phyloP scores from a whole-genome alignment of 2,797 vertebrate genomes.

The Otolemur crassicaudatus region DNA sequence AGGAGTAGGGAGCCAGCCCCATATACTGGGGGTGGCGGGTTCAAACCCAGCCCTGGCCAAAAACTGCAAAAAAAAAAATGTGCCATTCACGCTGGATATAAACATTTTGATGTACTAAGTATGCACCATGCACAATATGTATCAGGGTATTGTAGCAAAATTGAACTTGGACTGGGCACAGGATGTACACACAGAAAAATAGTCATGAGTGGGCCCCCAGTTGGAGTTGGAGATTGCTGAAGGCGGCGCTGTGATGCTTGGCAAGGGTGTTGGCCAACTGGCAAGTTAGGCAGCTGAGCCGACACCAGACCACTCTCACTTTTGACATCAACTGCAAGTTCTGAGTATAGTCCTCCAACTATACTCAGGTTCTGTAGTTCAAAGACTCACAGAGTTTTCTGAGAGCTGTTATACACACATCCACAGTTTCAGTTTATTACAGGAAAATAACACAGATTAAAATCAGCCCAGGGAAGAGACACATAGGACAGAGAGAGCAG shows the following conservation, averaged over 20 bases:
- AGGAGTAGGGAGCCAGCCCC: too few species aligned
- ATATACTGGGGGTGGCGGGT: too few species aligned
- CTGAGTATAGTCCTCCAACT: not conserved
- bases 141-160: not conserved
- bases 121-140: not conserved
- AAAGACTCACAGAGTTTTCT: not conserved
- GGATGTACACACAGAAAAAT: not conserved
- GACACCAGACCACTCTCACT: not conserved
- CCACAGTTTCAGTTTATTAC: not conserved
- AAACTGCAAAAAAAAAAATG: too few species aligned
- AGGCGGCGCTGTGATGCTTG: not conserved
- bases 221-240: not conserved
- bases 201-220: not conserved
- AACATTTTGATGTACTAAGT: not conserved
- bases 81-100: not conserved
- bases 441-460: not conserved
- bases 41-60: too few species aligned
- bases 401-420: not conserved
- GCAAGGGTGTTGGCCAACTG: not conserved
- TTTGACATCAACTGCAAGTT: not conserved
- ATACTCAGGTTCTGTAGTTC: not conserved
- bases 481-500: not conserved
- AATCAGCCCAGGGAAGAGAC: not conserved
- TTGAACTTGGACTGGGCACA: not conserved
- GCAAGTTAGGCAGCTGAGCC: not conserved